phyloP scores from a whole-genome alignment of 2,797 vertebrate genomes.

The Scyliorhinus canicula region DNA sequence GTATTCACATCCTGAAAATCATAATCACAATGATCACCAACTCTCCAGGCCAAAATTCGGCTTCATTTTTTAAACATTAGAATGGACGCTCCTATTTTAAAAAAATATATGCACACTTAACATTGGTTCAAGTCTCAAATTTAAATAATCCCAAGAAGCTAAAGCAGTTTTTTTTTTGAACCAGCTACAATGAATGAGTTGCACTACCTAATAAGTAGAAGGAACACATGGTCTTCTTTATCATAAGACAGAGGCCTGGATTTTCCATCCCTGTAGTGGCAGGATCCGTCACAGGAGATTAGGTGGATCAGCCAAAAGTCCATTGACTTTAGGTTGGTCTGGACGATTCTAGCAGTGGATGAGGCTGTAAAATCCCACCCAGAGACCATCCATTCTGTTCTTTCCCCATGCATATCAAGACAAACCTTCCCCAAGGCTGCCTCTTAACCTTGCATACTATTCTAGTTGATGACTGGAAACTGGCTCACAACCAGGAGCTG shows the following conservation, averaged over 20 bases:
- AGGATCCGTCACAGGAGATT: too few relatives aligned
- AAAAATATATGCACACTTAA: background rate
- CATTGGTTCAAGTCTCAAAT: background rate
- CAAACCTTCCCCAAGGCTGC: background rate
- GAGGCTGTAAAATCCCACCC: too few relatives aligned
- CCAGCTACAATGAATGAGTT: background rate
- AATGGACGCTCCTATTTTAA: background rate
- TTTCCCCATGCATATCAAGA: background rate
- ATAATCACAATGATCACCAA: background rate
- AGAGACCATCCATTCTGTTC: background rate
- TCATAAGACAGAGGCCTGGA: background rate
- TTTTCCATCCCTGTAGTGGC: too few relatives aligned
- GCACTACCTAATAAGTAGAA: background rate
- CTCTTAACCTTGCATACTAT: background rate
- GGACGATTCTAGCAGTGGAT: too few relatives aligned
- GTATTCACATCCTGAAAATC: background rate
- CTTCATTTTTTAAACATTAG: background rate
- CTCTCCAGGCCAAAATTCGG: background rate
- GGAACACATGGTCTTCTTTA: background rate
- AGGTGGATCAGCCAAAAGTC: too few relatives aligned
- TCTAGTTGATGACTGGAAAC: background rate
- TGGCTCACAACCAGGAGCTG: background rate
- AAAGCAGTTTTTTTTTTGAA: background rate
- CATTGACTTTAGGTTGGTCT: too few relatives aligned
- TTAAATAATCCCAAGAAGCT: background rate